phyloP scores from a whole-genome alignment of 92 coral and sea anemone genomes.

The Phenganax stokvisi region DNA sequence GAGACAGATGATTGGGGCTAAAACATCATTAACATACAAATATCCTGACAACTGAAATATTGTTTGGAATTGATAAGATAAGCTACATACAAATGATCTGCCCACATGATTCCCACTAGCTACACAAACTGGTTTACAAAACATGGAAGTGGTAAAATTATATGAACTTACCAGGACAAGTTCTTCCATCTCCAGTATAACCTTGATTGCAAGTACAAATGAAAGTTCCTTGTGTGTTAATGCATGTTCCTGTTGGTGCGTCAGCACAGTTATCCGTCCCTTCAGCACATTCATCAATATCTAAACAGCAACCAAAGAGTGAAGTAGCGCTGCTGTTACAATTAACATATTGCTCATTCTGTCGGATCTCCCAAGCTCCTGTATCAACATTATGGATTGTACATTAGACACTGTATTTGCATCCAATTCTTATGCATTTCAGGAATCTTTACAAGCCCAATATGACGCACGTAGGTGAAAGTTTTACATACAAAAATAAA shows the following conservation, averaged over 20 bases:
- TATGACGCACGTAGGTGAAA: too few species aligned
- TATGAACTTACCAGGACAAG: slow-evolving; percentile 42
- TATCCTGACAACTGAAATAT: too few species aligned
- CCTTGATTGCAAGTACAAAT: slow-evolving; percentile 38
- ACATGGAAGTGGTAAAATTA: not conserved
- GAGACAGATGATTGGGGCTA: not conserved
- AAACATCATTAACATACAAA: too few species aligned
- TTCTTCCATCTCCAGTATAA: slow-evolving; percentile 43
- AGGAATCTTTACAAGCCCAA: too few species aligned
- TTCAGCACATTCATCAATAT: slow-evolving; percentile 43
- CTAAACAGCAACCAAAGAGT: slow-evolving; percentile 24
- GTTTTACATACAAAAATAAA: too few species aligned
- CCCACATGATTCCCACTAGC: too few species aligned
- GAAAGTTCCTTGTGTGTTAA: slow-evolving; percentile 21
- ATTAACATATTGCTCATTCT: not conserved
- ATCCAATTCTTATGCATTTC: too few species aligned
- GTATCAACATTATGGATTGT: too few species aligned
- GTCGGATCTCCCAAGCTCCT: too few species aligned
- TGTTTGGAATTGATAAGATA: too few species aligned
- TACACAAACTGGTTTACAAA: not conserved
- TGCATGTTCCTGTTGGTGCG: slow-evolving; percentile 19
- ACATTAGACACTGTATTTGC: too few species aligned
- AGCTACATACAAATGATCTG: too few species aligned
- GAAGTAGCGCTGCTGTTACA: not conserved
- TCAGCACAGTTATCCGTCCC: slow-evolving; percentile 6